These are phyloP conservation scores for Hydrocynus forskahlii DNA, from an alignment of 2,797 vertebrate genomes.

Conservation along the genomic window DNA sequence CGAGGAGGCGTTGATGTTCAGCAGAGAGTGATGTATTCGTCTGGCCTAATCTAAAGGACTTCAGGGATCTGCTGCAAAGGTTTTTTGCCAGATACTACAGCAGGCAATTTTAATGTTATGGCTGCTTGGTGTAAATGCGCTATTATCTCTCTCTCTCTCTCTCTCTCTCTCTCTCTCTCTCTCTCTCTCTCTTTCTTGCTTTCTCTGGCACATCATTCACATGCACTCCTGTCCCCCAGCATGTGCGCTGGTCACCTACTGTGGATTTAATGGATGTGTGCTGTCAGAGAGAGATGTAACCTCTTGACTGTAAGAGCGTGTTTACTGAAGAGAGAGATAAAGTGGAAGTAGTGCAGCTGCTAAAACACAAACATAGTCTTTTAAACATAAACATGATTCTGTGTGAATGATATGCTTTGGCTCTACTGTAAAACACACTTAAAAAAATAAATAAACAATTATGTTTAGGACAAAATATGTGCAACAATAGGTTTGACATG, in stretches of 20 bases:
- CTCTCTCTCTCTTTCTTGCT: no score
- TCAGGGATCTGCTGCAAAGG: no score
- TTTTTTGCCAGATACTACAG: no score
- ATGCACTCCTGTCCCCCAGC: not conserved
- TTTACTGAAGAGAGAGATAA: not conserved
- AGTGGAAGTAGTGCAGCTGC: not conserved
- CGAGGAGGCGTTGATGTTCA: no score
- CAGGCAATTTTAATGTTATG: no score
- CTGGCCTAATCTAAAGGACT: no score
- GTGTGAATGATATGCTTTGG: not conserved
- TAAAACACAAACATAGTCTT: not conserved
- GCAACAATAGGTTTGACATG: not conserved
- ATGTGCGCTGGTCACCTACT: slow-evolving; percentile 8
- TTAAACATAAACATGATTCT: not conserved
- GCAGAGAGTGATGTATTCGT: no score
- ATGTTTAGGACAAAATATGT: not conserved
- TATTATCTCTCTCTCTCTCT: not conserved
- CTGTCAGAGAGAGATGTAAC: slow-evolving; percentile 2
- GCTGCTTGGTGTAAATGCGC: no score
- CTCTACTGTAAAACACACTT: not conserved
- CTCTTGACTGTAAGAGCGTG: not conserved
- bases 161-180: no score
- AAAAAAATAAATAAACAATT: no score
- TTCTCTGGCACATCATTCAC: not conserved
- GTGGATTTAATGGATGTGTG: not conserved